Evolutionary conservation across 1,140 invertebrate genomes (phyloP), one percentile per base, ranked within the genome.

Genomic region (Dufourea novaeangliae): DNA sequence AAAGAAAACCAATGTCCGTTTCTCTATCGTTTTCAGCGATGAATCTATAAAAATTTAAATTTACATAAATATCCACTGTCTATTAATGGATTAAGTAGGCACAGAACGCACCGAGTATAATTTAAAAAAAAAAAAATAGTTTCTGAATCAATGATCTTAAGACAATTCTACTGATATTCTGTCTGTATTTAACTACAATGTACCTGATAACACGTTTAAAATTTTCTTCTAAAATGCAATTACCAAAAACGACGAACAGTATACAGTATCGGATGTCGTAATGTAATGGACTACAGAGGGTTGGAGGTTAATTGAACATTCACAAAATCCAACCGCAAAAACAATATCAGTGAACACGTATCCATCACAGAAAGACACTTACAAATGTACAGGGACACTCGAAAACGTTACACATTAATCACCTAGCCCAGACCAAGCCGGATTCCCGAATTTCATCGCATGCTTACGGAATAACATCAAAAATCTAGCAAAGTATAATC

Each of bases 401-500:
- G 20, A 25, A 25, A 57, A 32, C 22, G 20, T 57, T 57, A 57
- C 27, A 57, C 29, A 14, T 32, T 59, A 37, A 59, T 59, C 32
- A 52, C 29, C 29, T 34, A 50, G 44, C 7, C n/a, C 12, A 22
- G 17, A 52, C 29, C 29, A 34, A 50, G 44, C 7, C n/a, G n/a
- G 17, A 25, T 17, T 34, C 17, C n/a, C 8, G 52, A 34, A 29
- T 37, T 52, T 11, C 17, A 11, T 68, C 29, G 7, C 25, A 22
- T 14, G 32, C 50, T 68, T n/a, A n/a, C n/a, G n/a, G n/a, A 54
- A 32, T 17, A 22, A 62, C n/a, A 62, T 62, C 34, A 37, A 54
- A 50, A 27, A 27, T 27, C 32, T 54, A 39, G 10, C 22, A 6
- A 20, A 27, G 3, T 0, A 14, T 27, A 27, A 10, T 5, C 17